Base-by-base conservation (phyloP, 2,888 invertebrate genomes). In the Chloroclysta siterata region DNA sequence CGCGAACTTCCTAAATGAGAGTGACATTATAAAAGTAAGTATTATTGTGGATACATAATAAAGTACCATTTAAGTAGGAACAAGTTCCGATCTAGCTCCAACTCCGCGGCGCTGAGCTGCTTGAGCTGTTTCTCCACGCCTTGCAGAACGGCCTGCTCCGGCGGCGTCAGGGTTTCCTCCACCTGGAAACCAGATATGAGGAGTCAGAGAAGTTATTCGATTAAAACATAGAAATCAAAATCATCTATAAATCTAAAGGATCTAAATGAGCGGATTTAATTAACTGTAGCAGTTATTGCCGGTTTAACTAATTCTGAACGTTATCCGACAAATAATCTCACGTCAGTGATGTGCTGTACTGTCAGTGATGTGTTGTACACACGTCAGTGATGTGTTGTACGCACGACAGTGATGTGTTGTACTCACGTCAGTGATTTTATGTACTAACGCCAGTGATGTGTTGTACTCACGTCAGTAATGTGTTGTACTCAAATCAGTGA, bases 101-200 rank as follows among this genome's bases (percentile, higher is more conserved):
- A 86, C 82, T 98, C 97, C 0, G 96, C 95, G 8, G 94, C 94
- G 70, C 96, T 96, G 39, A 98, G 91, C 71, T 96, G 97, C 73
- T 96, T 96, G 51, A 97, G 95, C 39, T 95, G 94, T 53, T 93
- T 94, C 80, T 97, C 96, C 0, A 98, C 96, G 76, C 95, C 95
- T 53, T 95, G 94, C 0, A 98, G 90, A 33, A 97, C 94, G 63
- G 95, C 94, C 58, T 95, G 93, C 82, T 98, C 98, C 0, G 97
- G 96, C 0, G 97, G 97, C 0, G 98, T 97, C 62, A 98, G 94
- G 75, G 97, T 96, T 82, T 97, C 97, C 79, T 96, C 95, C 66
- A 97, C 96, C 96, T 96, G 83, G 0, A 66, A 74, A 48, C 36
- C 33, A 33, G 33, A 7, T 33, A 5, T 33, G 6, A 8, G 33